phyloP scores from a whole-genome alignment of 1,140 invertebrate genomes.

The Armadillidium nasatum region DNA sequence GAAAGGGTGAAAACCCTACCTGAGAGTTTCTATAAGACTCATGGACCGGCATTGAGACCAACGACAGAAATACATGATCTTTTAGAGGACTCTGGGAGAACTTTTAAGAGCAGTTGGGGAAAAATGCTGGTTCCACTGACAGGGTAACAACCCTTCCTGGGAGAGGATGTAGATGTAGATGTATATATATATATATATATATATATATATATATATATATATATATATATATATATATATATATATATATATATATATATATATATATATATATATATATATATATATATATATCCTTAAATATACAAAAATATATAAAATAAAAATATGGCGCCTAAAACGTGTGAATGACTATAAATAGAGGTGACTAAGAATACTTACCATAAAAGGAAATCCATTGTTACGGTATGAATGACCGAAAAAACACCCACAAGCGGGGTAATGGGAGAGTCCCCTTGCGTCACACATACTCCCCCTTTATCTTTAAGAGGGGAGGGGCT shows the following conservation, averaged over 20 bases:
- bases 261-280: conserved; percentile 21
- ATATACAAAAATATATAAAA: neutral
- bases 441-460: conserved; percentile 23
- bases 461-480: conserved; percentile 25
- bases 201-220: conserved; percentile 17
- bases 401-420: neutral
- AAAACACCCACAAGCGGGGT: conserved; percentile 26
- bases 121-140: too few species aligned
- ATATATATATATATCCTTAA: neutral
- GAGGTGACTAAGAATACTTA: neutral
- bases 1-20: too few species aligned
- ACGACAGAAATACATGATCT: too few species aligned
- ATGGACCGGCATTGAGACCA: too few species aligned
- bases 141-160: too few species aligned
- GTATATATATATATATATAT: conserved; percentile 12
- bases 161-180: neutral
- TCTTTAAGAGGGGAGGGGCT: neutral
- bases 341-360: neutral
- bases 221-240: conserved; percentile 22
- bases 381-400: neutral
- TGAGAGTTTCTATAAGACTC: too few species aligned
- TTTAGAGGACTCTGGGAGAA: too few species aligned
- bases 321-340: too few species aligned
- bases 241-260: conserved; percentile 22
- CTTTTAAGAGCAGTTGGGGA: too few species aligned